Evolutionary conservation across 1,140 invertebrate species (phyloP), one percentile per base, ranked within the genome.

Genomic region (Hesperophylax magnus): DNA sequence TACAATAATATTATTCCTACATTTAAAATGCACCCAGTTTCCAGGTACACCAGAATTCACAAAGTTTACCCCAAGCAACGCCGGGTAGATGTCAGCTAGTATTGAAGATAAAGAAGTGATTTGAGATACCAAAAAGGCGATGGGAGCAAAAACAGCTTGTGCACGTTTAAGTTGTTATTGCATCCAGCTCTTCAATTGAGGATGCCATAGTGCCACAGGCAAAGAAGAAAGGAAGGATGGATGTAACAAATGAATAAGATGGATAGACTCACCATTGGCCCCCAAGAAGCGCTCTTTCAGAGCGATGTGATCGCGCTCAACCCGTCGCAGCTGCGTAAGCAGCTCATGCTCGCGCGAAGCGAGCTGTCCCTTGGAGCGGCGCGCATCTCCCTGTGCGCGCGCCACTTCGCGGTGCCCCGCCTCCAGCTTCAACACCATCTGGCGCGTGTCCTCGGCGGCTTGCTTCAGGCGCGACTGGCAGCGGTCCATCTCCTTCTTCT

Each of bases 401-500:
- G 56, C 71, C 54, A 47, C 71, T 53, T 84, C 82, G 27, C 63
- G 71, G 27, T 76, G 61, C 24, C 39, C 47, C 15, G 15, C 53
- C 22, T 82, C 78, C 31, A 72, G 53, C 76, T 81, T 76, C 20
- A 72, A 5, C 9, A 61, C 52, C 34, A 72, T 8, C 67, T 76
- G 74, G 9, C 81, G 20, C 67, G 11, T 47, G 3, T 17, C 60
- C 71, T 85, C 80, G 34, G 82, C 63, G 1, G 56, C 65, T 22
- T 81, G 52, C 18, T 78, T 63, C 58, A 56, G 14, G 52, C 77
- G 60, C 2, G 61, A 65, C 60, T 82, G 60, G 47, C 17, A 3
- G n/a, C 14, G 18, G 14, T 82, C 76, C 47, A 80, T 17, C 17
- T 82, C 78, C 22, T 77, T 71, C 52, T 84, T 83, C 53, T 79